Evolutionary conservation across 2,797 vertebrate genomes (phyloP).

Genomic region (Acestrorhynchus altus): DNA sequence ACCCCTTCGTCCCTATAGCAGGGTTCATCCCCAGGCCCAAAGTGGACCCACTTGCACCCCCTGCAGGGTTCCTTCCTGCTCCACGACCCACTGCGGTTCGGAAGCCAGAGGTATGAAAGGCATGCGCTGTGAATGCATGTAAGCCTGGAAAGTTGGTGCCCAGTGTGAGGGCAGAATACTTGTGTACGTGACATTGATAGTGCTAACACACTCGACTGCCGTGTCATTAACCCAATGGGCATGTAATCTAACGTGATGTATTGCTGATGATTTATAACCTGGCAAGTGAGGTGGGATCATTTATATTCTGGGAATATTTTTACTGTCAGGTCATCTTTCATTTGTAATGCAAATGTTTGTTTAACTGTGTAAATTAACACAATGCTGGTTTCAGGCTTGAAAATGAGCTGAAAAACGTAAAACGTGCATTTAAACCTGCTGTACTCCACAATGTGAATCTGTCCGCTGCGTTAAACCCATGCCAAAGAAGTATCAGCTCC

Average conservation of each 20-base stretch:
- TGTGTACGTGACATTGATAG: background rate
- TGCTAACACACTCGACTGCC: conserved; percentile 25
- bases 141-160: conserved; percentile 35
- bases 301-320: background rate
- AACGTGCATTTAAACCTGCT: no score
- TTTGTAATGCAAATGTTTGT: no score
- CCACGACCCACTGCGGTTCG: conserved; percentile 62
- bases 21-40: conserved; percentile 63
- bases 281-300: background rate
- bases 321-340: no score
- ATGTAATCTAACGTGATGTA: background rate
- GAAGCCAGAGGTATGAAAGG: conserved; percentile 76
- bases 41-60: conserved; percentile 63
- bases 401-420: no score
- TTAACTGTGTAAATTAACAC: no score
- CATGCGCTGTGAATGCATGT: conserved; percentile 55
- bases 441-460: no score
- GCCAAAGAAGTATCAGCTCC: no score
- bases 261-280: background rate
- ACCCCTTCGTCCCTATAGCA: conserved; percentile 61
- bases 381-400: no score
- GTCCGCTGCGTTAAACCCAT: no score
- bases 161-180: background rate
- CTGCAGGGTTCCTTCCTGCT: conserved; percentile 80
- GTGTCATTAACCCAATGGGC: conserved; percentile 27